Evolutionary conservation across 2,888 invertebrate genomes (phyloP).

Genomic region (Aphodius granarius): DNA sequence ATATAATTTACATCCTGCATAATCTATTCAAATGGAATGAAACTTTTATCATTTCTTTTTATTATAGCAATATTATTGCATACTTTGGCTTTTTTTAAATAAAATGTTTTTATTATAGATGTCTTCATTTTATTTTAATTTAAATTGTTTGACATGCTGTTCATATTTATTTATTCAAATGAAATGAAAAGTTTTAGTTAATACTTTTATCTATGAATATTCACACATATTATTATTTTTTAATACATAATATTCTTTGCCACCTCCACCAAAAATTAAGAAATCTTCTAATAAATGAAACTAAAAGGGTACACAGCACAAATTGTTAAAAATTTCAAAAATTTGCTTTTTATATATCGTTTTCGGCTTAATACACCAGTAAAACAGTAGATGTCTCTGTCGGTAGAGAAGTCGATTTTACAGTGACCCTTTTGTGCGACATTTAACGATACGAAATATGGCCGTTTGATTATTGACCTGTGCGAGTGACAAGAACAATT

Average conservation of each 20-base stretch:
- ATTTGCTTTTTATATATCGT: background rate
- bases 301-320: no score
- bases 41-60: background rate
- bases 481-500: constrained; percentile 17
- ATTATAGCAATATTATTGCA: constrained; percentile 7
- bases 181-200: background rate
- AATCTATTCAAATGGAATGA: background rate
- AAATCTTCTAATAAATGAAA: no score
- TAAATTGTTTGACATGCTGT: background rate
- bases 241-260: no score
- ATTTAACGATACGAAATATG: constrained; percentile 8
- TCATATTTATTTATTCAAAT: background rate
- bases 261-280: no score
- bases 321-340: background rate
- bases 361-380: no score
- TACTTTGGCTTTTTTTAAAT: constrained; percentile 8
- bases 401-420: background rate
- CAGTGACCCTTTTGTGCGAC: background rate
- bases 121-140: background rate
- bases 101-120: background rate
- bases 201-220: no score
- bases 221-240: no score
- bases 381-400: background rate
- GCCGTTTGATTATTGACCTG: constrained; percentile 19
- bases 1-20: background rate